Evolutionary conservation across 2,113 vertebrate genomes (phyloP).

Genomic region (Stigmatopora argus): DNA sequence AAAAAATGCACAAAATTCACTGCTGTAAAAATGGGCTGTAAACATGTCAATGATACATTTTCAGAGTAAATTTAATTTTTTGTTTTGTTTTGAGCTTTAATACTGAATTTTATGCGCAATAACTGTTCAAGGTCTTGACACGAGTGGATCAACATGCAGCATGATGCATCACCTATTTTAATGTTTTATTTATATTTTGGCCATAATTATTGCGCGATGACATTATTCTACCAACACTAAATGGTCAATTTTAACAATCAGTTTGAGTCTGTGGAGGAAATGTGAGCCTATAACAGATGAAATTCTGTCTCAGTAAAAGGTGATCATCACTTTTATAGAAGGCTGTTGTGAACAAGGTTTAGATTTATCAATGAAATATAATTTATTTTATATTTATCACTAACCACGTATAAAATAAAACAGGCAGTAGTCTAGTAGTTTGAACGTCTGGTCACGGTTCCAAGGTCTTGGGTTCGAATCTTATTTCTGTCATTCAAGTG

Average conservation of each 20-base stretch:
- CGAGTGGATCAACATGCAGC: background rate
- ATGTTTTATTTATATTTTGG: background rate
- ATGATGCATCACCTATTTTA: no score
- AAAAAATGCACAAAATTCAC: background rate
- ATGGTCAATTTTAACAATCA: background rate
- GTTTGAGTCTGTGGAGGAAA: background rate
- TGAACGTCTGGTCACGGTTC: background rate
- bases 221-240: background rate
- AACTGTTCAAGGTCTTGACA: background rate
- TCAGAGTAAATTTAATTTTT: background rate
- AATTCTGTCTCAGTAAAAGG: background rate
- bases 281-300: background rate
- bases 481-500: background rate
- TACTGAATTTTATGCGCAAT: no score
- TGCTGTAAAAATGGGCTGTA: background rate
- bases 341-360: background rate
- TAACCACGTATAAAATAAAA: background rate
- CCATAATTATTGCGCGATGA: background rate
- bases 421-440: background rate
- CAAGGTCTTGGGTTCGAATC: background rate
- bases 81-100: background rate
- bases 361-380: background rate
- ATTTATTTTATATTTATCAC: background rate
- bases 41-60: no score
- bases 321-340: background rate